A percentile compares a stretch with the other conserved stretches of the same genome.
These are phyloP conservation scores for Glossosoma conforme DNA, from an alignment of 1,140 invertebrate species.

Conservation along the genomic window DNA sequence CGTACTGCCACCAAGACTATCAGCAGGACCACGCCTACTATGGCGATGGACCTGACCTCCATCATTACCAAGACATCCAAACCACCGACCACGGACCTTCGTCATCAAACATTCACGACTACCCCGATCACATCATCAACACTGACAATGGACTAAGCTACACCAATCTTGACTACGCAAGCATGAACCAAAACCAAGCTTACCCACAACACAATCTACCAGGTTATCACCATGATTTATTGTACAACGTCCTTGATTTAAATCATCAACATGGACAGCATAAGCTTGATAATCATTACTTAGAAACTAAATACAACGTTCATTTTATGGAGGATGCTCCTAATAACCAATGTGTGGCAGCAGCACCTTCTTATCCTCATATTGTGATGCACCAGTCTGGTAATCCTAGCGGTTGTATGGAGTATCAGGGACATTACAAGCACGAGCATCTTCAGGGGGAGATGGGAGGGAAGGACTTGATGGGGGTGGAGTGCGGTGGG, in stretches of 20 bases:
- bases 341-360: slow-evolving; percentile 19
- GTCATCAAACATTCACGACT: slow-evolving; percentile 29
- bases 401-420: slow-evolving; percentile 34
- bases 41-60: slow-evolving; percentile 39
- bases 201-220: slow-evolving; percentile 31
- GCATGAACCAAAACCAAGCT: slow-evolving; percentile 35
- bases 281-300: slow-evolving; percentile 45
- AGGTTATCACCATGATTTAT: slow-evolving; percentile 24
- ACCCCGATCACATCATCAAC: slow-evolving; percentile 62
- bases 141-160: slow-evolving; percentile 83
- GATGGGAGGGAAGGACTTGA: slow-evolving; percentile 6
- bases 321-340: slow-evolving; percentile 48
- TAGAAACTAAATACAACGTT: slow-evolving; percentile 53
- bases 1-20: slow-evolving; percentile 42
- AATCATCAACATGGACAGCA: slow-evolving; percentile 24
- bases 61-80: slow-evolving; percentile 42
- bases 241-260: slow-evolving; percentile 34
- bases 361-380: slow-evolving; percentile 43
- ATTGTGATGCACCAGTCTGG: slow-evolving; percentile 33
- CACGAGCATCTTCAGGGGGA: slow-evolving; percentile 38
- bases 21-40: slow-evolving; percentile 40
- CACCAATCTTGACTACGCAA: slow-evolving; percentile 77
- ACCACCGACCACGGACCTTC: slow-evolving; percentile 32
- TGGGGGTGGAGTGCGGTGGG: slow-evolving; percentile 5
- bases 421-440: slow-evolving; percentile 47